Base-by-base conservation (phyloP, 2,113 vertebrate species). In the Pipra filicauda region DNA sequence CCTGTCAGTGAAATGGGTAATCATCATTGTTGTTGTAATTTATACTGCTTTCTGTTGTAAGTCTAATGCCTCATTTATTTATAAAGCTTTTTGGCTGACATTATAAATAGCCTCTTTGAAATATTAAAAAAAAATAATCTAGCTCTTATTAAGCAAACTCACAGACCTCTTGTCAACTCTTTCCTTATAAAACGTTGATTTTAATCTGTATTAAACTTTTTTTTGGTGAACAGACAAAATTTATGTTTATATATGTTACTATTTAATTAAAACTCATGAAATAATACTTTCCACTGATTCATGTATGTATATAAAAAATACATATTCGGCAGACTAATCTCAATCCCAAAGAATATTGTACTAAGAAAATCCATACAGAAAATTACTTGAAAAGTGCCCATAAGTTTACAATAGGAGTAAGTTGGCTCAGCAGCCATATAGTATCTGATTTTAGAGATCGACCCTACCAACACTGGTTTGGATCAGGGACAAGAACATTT, bases 1-100 rank as follows among this genome's bases (percentile, higher is more conserved):
- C 54, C 88, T 92, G 91, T 93, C 95, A 95, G 67, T 70, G 88
- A 94, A 95, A 94, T 77, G 75, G 96, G n/a, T 79, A 94, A 90
- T 96, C 91, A 95, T 72, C 81, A 91, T 95, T 84, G 31, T 31
- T 14, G 84, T 24, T 59, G 19, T 95, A 95, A 96, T 76, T 91
- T 96, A 94, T 88, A 72, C 65, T 81, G 62, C 67, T 61, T 94
- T 96, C 88, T 94, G 48, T 78, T 91, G 24, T 89, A 94, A 88
- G 80, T 54, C 64, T 96, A 96, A 94, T 88, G 85, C 37, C 78
- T 85, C 92, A 80, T 92, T 90, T 87, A 88, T 77, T 96, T 77
- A 96, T 73, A 95, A 96, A 92, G 81, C 86, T 95, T 93, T 95
- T 73, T 49, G 71, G 80, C 77, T 96, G 75, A 76, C 76, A 88